A percentile compares a stretch with the other conserved stretches of the same genome.
Evolutionary conservation across 2,113 vertebrate genomes (phyloP).

Genomic region (Salvelinus alpinus): DNA sequence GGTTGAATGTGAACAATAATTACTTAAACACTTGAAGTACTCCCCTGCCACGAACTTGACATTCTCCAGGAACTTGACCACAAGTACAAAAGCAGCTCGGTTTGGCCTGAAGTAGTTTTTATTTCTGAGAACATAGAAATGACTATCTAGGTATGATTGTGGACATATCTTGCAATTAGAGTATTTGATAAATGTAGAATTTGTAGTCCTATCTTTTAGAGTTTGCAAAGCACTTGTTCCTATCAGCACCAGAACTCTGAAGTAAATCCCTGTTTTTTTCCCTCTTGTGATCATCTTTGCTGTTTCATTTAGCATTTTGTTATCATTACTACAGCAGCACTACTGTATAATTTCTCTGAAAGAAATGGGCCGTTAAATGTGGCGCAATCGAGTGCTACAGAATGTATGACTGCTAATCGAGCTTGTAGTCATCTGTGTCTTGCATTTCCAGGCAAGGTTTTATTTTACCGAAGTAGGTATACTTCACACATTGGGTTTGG

Average conservation of each 20-base stretch:
- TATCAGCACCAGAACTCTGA: slow-evolving; percentile 50
- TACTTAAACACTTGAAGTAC: slow-evolving; percentile 59
- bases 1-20: slow-evolving; percentile 51
- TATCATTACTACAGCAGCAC: slow-evolving; percentile 56
- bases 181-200: slow-evolving; percentile 45
- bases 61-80: slow-evolving; percentile 33
- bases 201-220: slow-evolving; percentile 34
- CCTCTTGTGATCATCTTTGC: slow-evolving; percentile 51
- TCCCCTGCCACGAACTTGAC: slow-evolving; percentile 48
- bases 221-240: slow-evolving; percentile 62
- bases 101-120: slow-evolving; percentile 50
- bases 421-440: slow-evolving; percentile 66
- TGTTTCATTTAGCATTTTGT: slow-evolving; percentile 23
- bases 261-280: slow-evolving; percentile 9
- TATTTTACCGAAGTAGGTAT: slow-evolving; percentile 44
- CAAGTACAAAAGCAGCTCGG: slow-evolving; percentile 33
- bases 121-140: slow-evolving; percentile 50
- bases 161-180: slow-evolving; percentile 67
- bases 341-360: slow-evolving; percentile 67
- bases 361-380: slow-evolving; percentile 60
- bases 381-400: slow-evolving; percentile 65
- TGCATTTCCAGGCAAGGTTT: slow-evolving; percentile 50
- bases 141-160: slow-evolving; percentile 50
- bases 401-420: slow-evolving; percentile 67
- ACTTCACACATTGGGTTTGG: slow-evolving; percentile 33